Conservation (phyloP, 2,113 vertebrate genomes). For the Mobula hypostoma region DNA sequence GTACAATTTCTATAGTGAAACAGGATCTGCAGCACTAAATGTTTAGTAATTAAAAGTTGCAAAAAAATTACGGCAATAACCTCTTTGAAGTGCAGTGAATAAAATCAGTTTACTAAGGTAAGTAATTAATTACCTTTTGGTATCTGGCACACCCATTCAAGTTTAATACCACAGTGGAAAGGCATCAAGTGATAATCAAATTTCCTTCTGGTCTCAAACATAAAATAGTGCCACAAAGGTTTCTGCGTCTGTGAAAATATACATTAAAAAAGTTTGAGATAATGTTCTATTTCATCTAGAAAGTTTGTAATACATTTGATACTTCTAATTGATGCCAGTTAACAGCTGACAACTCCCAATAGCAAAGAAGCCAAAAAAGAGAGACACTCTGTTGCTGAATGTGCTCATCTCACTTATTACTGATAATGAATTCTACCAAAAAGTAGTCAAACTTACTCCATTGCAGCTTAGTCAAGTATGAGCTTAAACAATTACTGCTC, state of each 20-base stretch:
- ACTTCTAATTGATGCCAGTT: background rate
- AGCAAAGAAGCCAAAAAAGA: background rate
- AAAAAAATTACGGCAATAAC: background rate
- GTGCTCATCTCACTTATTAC: background rate
- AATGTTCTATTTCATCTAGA: background rate
- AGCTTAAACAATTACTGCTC: background rate
- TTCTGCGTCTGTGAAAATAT: conserved; percentile 50
- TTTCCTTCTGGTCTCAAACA: conserved; percentile 39
- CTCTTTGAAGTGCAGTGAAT: background rate
- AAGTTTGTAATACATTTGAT: background rate
- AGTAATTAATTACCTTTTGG: conserved; percentile 66
- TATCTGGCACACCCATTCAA: conserved; percentile 93
- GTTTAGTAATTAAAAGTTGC: background rate
- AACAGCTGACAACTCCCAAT: background rate
- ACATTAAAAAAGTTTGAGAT: conserved; percentile 21
- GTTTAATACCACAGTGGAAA: conserved; percentile 76
- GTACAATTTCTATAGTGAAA: no score
- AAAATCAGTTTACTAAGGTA: background rate
- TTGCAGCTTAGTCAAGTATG: background rate
- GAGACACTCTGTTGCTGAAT: background rate
- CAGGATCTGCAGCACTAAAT: no score
- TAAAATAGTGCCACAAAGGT: conserved; percentile 43
- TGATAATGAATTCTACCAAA: no score
- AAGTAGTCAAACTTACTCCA: background rate
- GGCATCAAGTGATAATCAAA: conserved; percentile 63